A percentile compares a stretch with the other conserved stretches of the same genome.
Conservation (phyloP, 2,797 vertebrate genomes). For the Tolypeutes matacus region DNA sequence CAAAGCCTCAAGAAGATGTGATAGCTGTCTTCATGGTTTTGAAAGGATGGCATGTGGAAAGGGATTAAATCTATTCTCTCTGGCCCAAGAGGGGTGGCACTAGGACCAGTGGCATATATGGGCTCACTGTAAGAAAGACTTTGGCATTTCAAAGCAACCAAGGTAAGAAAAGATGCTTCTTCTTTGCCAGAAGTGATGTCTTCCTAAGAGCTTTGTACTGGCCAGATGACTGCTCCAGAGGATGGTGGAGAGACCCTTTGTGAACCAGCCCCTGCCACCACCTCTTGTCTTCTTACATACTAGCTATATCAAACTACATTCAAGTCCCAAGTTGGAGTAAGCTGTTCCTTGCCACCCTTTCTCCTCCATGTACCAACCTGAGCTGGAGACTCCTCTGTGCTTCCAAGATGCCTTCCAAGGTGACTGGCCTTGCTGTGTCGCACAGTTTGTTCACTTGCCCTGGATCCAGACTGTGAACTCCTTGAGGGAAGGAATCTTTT, state of each 20-base stretch:
- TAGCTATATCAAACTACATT: no score
- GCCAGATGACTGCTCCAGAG: background rate
- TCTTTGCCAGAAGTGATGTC: background rate
- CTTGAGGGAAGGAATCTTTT: background rate
- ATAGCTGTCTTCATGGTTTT: constrained; percentile 56
- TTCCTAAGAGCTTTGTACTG: background rate
- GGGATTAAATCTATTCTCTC: background rate
- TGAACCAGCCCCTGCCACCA: no score
- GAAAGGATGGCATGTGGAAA: background rate
- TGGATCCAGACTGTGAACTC: background rate
- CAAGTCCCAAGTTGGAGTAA: no score
- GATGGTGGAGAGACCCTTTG: background rate
- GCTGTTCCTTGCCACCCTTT: background rate
- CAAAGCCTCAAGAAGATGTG: background rate
- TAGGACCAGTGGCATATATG: background rate
- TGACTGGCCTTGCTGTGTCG: background rate
- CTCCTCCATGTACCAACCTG: background rate
- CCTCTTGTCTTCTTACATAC: no score
- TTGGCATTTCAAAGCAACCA: background rate
- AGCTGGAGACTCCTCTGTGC: background rate
- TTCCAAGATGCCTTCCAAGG: background rate
- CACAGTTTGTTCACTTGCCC: background rate
- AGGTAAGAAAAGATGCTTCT: background rate
- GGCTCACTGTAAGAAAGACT: background rate
- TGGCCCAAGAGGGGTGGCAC: background rate